Evolutionary conservation across 2,888 invertebrate species (phyloP).

Genomic region (Blastobasis adustella): DNA sequence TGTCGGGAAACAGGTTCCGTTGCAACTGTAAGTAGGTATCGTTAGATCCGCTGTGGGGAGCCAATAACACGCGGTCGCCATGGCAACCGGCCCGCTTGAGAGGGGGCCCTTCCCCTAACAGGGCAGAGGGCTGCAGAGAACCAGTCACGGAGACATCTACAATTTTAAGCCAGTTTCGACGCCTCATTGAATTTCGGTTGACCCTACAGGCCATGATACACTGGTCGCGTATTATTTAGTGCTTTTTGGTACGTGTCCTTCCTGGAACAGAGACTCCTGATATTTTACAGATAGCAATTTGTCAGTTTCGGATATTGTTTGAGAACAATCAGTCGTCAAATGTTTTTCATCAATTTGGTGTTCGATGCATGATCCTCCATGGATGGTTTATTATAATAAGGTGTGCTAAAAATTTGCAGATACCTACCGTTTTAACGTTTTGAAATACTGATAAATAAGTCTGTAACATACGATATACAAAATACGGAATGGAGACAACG

Average conservation of each 20-base stretch:
- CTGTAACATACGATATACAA: too few species aligned
- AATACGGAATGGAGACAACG: too few species aligned
- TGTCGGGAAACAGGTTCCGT: conserved; percentile 25
- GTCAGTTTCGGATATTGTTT: conserved; percentile 27
- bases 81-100: conserved; percentile 48
- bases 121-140: conserved; percentile 42
- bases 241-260: conserved; percentile 28
- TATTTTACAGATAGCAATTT: conserved; percentile 28
- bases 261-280: conserved; percentile 19
- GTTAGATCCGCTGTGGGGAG: conserved; percentile 55
- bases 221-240: conserved; percentile 38
- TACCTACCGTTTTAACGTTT: too few species aligned
- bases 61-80: conserved; percentile 63
- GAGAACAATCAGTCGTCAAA: conserved; percentile 3
- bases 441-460: too few species aligned
- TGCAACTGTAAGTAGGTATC: conserved; percentile 29
- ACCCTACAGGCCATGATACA: conserved; percentile 21
- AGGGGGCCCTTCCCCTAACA: conserved; percentile 51
- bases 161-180: conserved; percentile 28
- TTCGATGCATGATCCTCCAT: too few species aligned
- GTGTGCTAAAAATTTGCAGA: too few species aligned
- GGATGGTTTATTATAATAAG: too few species aligned
- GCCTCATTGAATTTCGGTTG: conserved; percentile 1
- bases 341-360: too few species aligned
- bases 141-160: conserved; percentile 52